Evolutionary conservation across 2,888 invertebrate species (phyloP).

Genomic region (Aspidapion aeneum): DNA sequence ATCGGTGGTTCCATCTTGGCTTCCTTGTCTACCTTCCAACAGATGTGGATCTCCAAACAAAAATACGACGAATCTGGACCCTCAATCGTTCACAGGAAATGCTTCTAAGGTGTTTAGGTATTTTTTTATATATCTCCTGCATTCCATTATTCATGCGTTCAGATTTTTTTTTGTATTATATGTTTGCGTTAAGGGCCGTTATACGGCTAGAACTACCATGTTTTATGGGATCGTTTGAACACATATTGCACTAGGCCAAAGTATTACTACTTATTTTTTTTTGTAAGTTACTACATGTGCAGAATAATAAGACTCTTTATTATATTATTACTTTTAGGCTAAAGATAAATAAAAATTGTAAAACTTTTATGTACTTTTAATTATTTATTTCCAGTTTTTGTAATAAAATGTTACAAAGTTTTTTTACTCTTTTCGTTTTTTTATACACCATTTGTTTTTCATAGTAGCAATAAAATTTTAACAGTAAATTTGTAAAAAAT

Average conservation of each 20-base stretch:
- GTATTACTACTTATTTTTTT: constrained; percentile 46
- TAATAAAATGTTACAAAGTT: constrained; percentile 2
- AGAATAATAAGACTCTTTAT: constrained; percentile 42
- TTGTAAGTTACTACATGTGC: constrained; percentile 47
- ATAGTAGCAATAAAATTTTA: too few relatives aligned
- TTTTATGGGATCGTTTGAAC: constrained; percentile 40
- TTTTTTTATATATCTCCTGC: constrained; percentile 34
- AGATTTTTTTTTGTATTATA: constrained; percentile 32
- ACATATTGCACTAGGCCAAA: constrained; percentile 47
- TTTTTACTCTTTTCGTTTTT: neutral
- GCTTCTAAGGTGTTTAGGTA: constrained; percentile 69
- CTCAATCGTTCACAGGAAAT: constrained; percentile 96
- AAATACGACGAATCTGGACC: constrained; percentile 97
- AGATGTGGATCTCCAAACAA: constrained; percentile 96
- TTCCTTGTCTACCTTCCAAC: constrained; percentile 89
- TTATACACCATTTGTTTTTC: too few relatives aligned
- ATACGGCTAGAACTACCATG: constrained; percentile 43
- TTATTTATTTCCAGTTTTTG: constrained; percentile 13
- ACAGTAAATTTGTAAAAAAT: too few relatives aligned
- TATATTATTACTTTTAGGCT: constrained; percentile 48
- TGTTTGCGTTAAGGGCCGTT: constrained; percentile 27
- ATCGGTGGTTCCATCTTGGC: constrained; percentile 91
- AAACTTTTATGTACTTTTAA: constrained; percentile 29
- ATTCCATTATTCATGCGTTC: constrained; percentile 42
- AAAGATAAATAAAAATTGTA: constrained; percentile 43